Conservation (phyloP, 1,140 invertebrate species). For the Eumeta japonica region DNA sequence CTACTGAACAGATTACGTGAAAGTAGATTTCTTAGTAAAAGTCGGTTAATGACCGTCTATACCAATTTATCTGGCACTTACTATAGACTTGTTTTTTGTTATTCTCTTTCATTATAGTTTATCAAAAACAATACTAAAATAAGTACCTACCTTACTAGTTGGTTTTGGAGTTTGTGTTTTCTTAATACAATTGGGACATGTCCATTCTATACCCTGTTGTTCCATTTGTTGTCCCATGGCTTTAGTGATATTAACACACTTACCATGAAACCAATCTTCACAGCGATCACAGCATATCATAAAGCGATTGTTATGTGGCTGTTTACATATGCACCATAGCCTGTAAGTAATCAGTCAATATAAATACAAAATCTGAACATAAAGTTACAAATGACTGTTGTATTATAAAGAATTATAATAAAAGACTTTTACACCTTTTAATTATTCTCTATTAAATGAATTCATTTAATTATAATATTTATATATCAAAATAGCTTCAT, state of each 20-base stretch:
- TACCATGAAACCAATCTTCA: slow-evolving; percentile 97
- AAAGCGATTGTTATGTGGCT: slow-evolving; percentile 93
- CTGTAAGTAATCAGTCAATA: slow-evolving; percentile 20
- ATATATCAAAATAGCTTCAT: too few species aligned
- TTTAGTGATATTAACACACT: slow-evolving; percentile 91
- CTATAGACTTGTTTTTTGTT: too few species aligned
- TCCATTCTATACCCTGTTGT: slow-evolving; percentile 83
- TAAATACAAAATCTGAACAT: slow-evolving; percentile 4
- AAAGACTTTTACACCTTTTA: too few species aligned
- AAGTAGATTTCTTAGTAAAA: too few species aligned
- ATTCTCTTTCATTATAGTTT: slow-evolving; percentile 7
- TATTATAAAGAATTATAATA: too few species aligned
- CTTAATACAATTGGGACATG: slow-evolving; percentile 81
- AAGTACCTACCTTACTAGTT: too few species aligned
- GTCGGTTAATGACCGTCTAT: too few species aligned
- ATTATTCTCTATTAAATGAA: too few species aligned
- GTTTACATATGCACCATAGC: slow-evolving; percentile 93
- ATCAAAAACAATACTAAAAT: neutral
- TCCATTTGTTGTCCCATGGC: slow-evolving; percentile 89
- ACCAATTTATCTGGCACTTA: too few species aligned
- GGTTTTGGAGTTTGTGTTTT: slow-evolving; percentile 46
- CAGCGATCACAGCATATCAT: slow-evolving; percentile 98
- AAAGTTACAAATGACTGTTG: too few species aligned
- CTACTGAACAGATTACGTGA: too few species aligned
- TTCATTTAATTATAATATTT: too few species aligned